Evolutionary conservation across 2,888 invertebrate genomes (phyloP).

Genomic region (Drosophila neoperkinsi): DNA sequence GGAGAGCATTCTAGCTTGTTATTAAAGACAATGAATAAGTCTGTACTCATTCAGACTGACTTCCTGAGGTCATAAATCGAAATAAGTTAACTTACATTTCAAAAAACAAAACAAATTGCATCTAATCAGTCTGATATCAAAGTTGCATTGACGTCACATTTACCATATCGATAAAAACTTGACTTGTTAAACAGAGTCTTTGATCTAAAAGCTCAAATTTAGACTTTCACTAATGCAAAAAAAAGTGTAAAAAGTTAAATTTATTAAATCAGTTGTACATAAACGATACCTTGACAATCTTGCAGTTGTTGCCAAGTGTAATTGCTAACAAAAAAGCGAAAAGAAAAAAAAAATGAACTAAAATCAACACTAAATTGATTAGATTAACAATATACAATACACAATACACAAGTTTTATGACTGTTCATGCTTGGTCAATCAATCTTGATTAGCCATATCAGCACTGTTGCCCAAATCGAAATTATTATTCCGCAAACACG

Average conservation of each 20-base stretch:
- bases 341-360: neutral
- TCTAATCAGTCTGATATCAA: neutral
- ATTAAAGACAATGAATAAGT: neutral
- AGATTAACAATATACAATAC: conserved; percentile 47
- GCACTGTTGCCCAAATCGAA: conserved; percentile 14
- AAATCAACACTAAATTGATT: conserved; percentile 41
- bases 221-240: neutral
- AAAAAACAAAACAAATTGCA: neutral
- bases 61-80: neutral
- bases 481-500: conserved; percentile 17
- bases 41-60: neutral
- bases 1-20: neutral
- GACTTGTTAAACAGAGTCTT: neutral
- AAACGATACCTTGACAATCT: neutral
- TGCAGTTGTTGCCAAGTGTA: conserved; percentile 38
- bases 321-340: neutral
- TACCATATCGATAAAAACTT: neutral
- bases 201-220: neutral
- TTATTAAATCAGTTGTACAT: neutral
- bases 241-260: neutral
- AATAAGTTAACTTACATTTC: neutral
- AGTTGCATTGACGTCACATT: neutral
- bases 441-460: conserved; percentile 49
- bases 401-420: conserved; percentile 24
- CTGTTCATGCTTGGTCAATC: conserved; percentile 35